Base-by-base conservation (phyloP, 2,113 vertebrate genomes). In the Melierax canorus region DNA sequence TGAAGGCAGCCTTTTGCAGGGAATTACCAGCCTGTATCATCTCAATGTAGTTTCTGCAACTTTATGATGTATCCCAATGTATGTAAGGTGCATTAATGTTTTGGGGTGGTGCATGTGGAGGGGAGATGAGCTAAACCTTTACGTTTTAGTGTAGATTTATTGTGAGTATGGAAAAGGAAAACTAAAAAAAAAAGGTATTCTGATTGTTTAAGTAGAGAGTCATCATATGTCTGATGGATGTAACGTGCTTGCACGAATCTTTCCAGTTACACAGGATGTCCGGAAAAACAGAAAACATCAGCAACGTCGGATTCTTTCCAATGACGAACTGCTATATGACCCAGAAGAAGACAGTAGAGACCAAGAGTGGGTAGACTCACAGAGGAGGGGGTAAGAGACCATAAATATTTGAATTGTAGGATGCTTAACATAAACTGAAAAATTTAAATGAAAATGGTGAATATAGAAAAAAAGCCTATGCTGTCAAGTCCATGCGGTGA, bases 291-390 rank as follows among this genome's bases (percentile, higher is more conserved):
- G 92, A 75, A 99, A 92, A 55, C 97, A 97, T 26, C 95, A 98
- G 59, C 98, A 98, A 12, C 98, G 98, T 14, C 94, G 74, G 34
- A 97, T 99, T 56, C 99, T 90, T 76, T 99, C 99, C 87, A 99
- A 99, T 76, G 99, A 99, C 63, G 99, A 99, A 89, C 97, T 99
- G 73, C 94, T 99, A 0, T 99, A 99, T 66, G 99, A 99, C 94
- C 99, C 99, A 16, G 98, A 99, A 17, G 97, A 99, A 98, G 99
- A 99, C 85, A 98, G 97, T 36, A 97, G 99, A 88, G 99, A 99
- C 96, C 99, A 99, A 96, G 99, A 98, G 56, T 99, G 99, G 99
- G 99, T 99, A 50, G 99, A 99, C 69, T 98, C 98, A 55, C 97
- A 94, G 83, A 99, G 99, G 94, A 98, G 98, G 82, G 77, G 92